Conservation (phyloP, 2,113 vertebrate genomes). For the Eudorcas thomsonii region DNA sequence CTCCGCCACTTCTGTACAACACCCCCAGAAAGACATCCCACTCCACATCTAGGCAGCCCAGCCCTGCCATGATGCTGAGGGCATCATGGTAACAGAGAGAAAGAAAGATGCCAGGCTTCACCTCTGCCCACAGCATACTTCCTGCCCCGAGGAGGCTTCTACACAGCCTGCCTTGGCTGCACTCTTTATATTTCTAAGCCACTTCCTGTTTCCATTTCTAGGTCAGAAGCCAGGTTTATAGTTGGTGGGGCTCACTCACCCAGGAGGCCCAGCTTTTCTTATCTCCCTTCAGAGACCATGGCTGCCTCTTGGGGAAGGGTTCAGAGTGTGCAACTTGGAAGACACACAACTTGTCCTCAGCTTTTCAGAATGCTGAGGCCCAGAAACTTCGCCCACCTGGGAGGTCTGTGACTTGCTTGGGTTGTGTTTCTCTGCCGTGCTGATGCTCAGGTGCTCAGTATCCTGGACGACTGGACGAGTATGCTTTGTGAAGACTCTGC, state of each 20-base stretch:
- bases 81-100: background rate
- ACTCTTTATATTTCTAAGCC: background rate
- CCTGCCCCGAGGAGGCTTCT: background rate
- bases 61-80: background rate
- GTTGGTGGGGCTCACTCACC: background rate
- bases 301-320: background rate
- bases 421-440: background rate
- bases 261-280: background rate
- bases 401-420: background rate
- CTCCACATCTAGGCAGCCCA: background rate
- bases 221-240: background rate
- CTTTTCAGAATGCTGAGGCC: background rate
- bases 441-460: background rate
- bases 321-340: background rate
- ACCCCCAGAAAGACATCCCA: background rate
- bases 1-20: background rate
- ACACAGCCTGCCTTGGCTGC: background rate
- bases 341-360: background rate
- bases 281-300: background rate
- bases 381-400: background rate
- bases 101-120: background rate
- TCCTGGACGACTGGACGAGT: background rate
- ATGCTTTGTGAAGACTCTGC: background rate
- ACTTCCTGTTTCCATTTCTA: constrained; percentile 56
- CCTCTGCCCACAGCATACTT: background rate